Base-by-base conservation (phyloP, 2,888 invertebrate genomes). In the Trachelus stipa region DNA sequence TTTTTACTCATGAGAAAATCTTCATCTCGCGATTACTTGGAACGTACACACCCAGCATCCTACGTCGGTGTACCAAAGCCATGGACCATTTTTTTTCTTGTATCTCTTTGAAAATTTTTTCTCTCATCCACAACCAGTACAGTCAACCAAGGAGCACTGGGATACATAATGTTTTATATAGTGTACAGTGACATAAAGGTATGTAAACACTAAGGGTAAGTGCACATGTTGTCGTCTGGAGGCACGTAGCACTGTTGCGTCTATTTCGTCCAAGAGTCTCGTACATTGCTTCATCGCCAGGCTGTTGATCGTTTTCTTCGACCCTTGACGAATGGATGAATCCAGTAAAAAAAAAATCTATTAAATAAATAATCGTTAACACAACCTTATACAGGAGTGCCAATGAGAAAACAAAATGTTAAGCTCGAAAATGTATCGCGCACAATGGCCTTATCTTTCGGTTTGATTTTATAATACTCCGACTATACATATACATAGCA, bases 201-300 rank as follows among this genome's bases (percentile, higher is more conserved):
- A 79, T 69, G 77, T 83, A 79, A 81, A 82, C 77, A 71, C 71
- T 69, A 76, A 76, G 76, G 73, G 71, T 40, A 69, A 74, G 78
- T 77, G 33, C 78, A 73, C 73, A 80, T 90, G 90, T 90, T 90
- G 82, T 81, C 84, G 81, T 84, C 84, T 86, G 73, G 75, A 80
- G 85, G 86, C 90, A 90, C 90, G 90, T 89, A 89, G 88, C 78
- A 37, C 83, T 88, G 88, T 88, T 87, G 84, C 87, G 88, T 90
- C 88, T 90, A 88, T 89, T 89, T 88, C 84, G 85, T 84, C 56
- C 56, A 23, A 77, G 74, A 69, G 68, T 74, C 69, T 71, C 56
- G 73, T 56, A 1, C 40, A 56, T 56, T 9, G 40, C 56, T 56
- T 56, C 56, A 23, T 23, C 9, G 23, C 56, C 56, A 23, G 56